Evolutionary conservation across 2,797 vertebrate genomes (phyloP).

Genomic region (Phylloscopus collybita): DNA sequence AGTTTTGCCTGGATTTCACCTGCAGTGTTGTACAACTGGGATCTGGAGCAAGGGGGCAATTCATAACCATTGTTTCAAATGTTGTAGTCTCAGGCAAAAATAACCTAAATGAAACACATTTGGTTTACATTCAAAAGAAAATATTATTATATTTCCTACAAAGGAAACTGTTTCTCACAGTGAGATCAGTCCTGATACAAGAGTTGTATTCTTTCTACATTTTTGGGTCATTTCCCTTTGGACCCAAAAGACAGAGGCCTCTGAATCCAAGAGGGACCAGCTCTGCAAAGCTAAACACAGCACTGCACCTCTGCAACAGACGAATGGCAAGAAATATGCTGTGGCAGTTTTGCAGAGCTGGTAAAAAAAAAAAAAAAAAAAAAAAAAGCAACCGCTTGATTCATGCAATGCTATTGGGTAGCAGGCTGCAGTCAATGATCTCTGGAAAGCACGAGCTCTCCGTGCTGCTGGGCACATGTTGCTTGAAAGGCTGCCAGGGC

Average conservation of each 20-base stretch:
- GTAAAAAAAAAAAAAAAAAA: neutral
- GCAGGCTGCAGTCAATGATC: neutral
- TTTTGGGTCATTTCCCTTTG: neutral
- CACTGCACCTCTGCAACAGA: neutral
- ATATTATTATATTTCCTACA: neutral
- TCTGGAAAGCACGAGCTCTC: neutral
- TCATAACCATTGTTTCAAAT: neutral
- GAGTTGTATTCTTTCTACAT: neutral
- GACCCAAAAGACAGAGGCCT: neutral
- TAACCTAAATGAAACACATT: neutral
- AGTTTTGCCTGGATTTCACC: neutral
- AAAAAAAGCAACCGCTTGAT: neutral
- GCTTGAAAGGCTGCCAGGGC: neutral
- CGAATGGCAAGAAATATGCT: neutral
- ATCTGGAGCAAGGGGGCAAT: neutral
- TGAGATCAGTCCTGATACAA: neutral
- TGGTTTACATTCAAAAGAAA: neutral
- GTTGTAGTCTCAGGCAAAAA: neutral
- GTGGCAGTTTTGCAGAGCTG: neutral
- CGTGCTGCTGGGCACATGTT: accelerated
- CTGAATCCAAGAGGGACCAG: neutral
- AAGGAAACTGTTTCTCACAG: neutral
- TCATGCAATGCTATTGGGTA: neutral
- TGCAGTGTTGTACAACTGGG: neutral
- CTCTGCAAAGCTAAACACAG: neutral